Base-by-base conservation (phyloP, 2,888 invertebrate species). In the Leptinotarsa haldemani region DNA sequence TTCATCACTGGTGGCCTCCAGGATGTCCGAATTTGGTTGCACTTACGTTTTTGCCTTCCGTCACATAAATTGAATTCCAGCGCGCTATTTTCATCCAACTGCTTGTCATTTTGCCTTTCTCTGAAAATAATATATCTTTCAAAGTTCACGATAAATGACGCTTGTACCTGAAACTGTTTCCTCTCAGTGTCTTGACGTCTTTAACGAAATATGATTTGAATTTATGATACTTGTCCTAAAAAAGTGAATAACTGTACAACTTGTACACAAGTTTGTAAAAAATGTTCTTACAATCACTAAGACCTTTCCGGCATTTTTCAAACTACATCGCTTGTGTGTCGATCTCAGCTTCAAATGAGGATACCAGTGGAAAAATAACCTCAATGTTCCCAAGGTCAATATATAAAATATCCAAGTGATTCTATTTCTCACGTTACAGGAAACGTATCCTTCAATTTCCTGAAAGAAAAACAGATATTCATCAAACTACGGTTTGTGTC, bases 301-400 rank as follows among this genome's bases (percentile, higher is more conserved):
- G 65, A 97, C 92, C 82, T 92, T 93, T 75, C 95, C 93, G 3
- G 97, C 97, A 53, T 90, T 88, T 74, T 91, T 90, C 75, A 97
- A 89, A 61, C 91, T 88, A 84, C 94, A 94, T 76, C 89, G 88
- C 12, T 88, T 87, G 83, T 94, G 94, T 0, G 95, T 96, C 25
- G 91, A 90, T 77, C 91, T 90, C 16, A 97, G 88, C 87, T 93
- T 90, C 90, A 93, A 93, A 74, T 92, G 92, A 0, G 96, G 96
- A 83, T 92, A 92, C 97, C 97, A 97, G 86, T 97, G 95, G 88
- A 95, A 94, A 78, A 97, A 86, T 80, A 97, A 90, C 76, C 95
- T 91, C 2, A 97, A 90, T 1, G 95, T 85, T 12, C 97, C 97
- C 47, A 90, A 90, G 1, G 94, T 93, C 65, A 94, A 77, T 46